phyloP scores from a whole-genome alignment of 2,888 invertebrate genomes.

The Apoda limacodes region DNA sequence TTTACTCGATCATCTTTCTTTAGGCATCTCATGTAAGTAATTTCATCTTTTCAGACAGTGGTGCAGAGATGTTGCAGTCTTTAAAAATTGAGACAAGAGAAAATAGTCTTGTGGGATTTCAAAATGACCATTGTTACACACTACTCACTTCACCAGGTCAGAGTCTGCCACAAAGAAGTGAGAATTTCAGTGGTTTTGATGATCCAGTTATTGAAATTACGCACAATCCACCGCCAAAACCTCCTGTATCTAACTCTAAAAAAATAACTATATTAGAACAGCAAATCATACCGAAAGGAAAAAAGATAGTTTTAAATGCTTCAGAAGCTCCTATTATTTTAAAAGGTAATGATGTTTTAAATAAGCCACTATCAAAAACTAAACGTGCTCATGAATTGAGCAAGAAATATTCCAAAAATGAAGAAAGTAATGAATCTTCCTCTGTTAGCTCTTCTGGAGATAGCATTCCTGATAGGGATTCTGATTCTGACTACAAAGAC shows the following conservation, averaged over 20 bases:
- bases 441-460: conserved; percentile 62
- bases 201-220: conserved; percentile 58
- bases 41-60: conserved; percentile 60
- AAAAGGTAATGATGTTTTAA: conserved; percentile 52
- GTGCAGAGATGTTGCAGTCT: conserved; percentile 63
- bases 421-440: conserved; percentile 64
- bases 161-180: conserved; percentile 40
- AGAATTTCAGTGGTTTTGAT: conserved; percentile 40
- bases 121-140: conserved; percentile 87
- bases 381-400: conserved; percentile 41
- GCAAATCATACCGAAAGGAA: conserved; percentile 62
- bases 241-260: conserved; percentile 48
- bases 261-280: conserved; percentile 63
- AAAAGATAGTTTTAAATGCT: conserved; percentile 49
- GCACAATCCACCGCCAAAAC: conserved; percentile 53
- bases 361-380: conserved; percentile 40
- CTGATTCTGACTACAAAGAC: conserved; percentile 72
- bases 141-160: conserved; percentile 75
- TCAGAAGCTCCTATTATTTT: conserved; percentile 40
- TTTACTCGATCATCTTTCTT: too few relatives aligned
- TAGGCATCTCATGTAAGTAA: too few relatives aligned
- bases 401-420: conserved; percentile 41
- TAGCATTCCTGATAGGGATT: conserved; percentile 71
- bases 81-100: conserved; percentile 60
- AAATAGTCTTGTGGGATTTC: conserved; percentile 72